Base-by-base conservation (phyloP, 2,888 invertebrate species). In the Drosophila acutilabella region DNA sequence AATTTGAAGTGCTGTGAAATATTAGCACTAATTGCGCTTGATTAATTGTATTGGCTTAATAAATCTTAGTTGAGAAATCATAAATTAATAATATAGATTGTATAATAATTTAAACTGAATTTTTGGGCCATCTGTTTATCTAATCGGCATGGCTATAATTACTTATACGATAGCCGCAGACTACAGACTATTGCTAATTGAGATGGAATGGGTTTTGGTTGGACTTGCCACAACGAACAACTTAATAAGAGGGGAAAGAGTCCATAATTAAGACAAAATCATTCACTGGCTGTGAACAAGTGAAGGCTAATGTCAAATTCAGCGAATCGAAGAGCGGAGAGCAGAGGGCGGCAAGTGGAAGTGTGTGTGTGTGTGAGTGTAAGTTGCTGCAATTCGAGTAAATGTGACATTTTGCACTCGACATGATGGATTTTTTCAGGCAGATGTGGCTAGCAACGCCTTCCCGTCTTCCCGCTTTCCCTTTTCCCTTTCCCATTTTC, bases 371-470 rank as follows among this genome's bases (percentile, higher is more conserved):
- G 23, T 23, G 23, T 4, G 13, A 2, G 36, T 7, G 30, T 36
- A 36, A 36, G 36, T 36, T 13, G 36, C 13, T 58, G 54, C 54
- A 58, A 58, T 57, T 13, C 14, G 36, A 51, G 14, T 16, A 36
- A 45, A 45, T 57, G 20, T 20, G 16, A 47, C 40, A 53, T 53
- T 54, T 48, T 48, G 47, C 47, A 61, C 48, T 68, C 13, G 36
- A 36, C 47, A 42, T 61, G 57, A 56, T 74, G 56, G 51, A 70
- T 88, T 85, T 88, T 83, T 83, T 52, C 66, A 68, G 64, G 58
- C 83, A 83, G 83, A 83, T 83, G 83, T 80, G 72, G 51, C 60
- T 38, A 47, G 72, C 42, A 61, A 74, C 74, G 80, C 80, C 81
- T 65, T 50, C 13, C 33, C 11, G 6, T 3, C 11, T 5, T 16